Conservation (phyloP, 2,797 vertebrate species). For the Erethizon dorsatum region DNA sequence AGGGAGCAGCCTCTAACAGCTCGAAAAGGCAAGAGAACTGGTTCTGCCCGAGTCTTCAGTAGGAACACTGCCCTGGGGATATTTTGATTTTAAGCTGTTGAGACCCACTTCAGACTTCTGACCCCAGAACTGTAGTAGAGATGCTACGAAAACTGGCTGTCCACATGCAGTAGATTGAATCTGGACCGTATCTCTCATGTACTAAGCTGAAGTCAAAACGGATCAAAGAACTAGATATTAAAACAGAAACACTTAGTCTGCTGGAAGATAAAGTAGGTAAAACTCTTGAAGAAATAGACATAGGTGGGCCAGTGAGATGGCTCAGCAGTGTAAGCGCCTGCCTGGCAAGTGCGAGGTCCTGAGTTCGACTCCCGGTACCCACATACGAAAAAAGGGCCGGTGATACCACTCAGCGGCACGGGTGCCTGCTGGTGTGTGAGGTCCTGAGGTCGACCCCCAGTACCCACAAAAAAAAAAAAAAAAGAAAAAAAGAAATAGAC, state of each 20-base stretch:
- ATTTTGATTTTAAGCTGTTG: not conserved
- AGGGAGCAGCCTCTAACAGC: not conserved
- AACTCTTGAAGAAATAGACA: not conserved
- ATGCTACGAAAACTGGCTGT: not conserved
- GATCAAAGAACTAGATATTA: not conserved
- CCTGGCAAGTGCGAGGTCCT: too few species aligned
- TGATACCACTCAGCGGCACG: too few species aligned
- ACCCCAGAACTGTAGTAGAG: not conserved
- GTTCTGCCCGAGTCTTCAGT: not conserved
- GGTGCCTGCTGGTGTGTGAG: too few species aligned
- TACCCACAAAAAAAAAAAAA: too few species aligned
- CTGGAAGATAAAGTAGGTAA: not conserved
- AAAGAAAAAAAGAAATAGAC: too few species aligned
- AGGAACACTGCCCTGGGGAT: not conserved
- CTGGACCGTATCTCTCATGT: not conserved
- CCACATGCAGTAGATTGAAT: not conserved
- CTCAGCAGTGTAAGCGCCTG: too few species aligned
- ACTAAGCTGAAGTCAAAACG: not conserved
- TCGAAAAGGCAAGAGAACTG: not conserved
- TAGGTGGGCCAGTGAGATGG: not conserved
- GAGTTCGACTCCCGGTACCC: too few species aligned
- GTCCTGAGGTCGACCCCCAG: too few species aligned
- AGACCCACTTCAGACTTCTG: not conserved
- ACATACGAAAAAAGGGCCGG: too few species aligned
- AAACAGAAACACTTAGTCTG: not conserved